Base-by-base conservation (phyloP, 1,140 invertebrate species). In the Dendrolimus punctatus region DNA sequence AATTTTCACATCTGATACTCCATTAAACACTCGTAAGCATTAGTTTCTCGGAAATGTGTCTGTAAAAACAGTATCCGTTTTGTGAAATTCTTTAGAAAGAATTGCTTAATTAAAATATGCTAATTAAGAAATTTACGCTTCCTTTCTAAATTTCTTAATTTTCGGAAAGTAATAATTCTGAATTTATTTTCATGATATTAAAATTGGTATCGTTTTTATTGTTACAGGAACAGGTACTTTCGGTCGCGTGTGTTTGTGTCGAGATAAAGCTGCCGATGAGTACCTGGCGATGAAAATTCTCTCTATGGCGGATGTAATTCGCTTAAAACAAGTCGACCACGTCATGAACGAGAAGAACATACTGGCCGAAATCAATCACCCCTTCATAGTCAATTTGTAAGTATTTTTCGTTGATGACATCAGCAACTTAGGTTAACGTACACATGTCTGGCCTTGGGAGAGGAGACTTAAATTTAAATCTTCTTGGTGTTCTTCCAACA, bases 381-480 rank as follows among this genome's bases (percentile, higher is more conserved):
- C 97, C 51, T 98, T 98, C 84, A 94, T 98, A 59, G 95, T 99
- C 38, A 95, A 95, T 77, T 90, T 98, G 96, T 98, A 90, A 95
- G 95, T 94, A 73, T 40, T 23, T 6, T 23, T 23, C 23, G 23
- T 23, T 23, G 23, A 23, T 23, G 23, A 23, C 23, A 23, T 23
- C 23, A 23, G 23, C 23, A 23, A 23, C 23, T 23, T 23, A 23
- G 23, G 23, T 23, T 23, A 23, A 23, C 23, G 37, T 45, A 37
- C n/a, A 49, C 10, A 4, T 49, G 23, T 49, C 39, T 10, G 39
- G 7, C 37, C 6, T 48, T 40, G 5, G 38, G 46, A 46, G 46
- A 36, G 10, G 9, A 10, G 23, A 40, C n/a, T 49, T 39, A 46
- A 23, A 10, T 52, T 42, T 57, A 42, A 38, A 47, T 53, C 40